These are phyloP conservation scores for Lasiurus borealis DNA, from an alignment of 2,113 vertebrate genomes.

Conservation along the genomic window DNA sequence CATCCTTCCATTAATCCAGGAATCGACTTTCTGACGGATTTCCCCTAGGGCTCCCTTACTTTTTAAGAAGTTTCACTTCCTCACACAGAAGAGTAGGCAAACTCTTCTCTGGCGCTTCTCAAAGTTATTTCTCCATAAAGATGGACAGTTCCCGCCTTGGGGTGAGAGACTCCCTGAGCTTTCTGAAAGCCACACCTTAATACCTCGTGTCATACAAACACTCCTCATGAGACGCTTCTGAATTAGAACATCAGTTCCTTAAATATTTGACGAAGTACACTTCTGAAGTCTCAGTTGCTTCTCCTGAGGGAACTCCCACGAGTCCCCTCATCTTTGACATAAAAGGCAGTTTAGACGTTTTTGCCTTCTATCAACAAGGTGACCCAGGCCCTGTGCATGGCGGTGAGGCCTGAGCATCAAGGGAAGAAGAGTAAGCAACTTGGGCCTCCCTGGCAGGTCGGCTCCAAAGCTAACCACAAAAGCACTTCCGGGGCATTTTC, in stretches of 20 bases:
- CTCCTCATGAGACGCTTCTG: not conserved
- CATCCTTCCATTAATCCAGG: not conserved
- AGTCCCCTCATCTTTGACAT: not conserved
- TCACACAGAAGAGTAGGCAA: not conserved
- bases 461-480: not conserved
- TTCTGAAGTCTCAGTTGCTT: not conserved
- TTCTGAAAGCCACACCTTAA: not conserved
- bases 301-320: not conserved
- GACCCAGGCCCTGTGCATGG: not conserved
- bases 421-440: not conserved
- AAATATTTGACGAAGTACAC: not conserved
- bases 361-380: not conserved
- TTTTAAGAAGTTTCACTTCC: not conserved
- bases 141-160: not conserved
- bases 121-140: not conserved
- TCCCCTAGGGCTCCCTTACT: not conserved
- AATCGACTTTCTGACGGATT: not conserved
- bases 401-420: not conserved
- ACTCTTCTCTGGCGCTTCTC: not conserved
- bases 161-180: not conserved
- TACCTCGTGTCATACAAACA: not conserved
- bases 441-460: rapidly evolving
- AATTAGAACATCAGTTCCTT: not conserved
- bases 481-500: not conserved
- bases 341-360: not conserved